Percentiles rank a stretch among this genome's conserved stretches.
Conservation (phyloP, 2,888 invertebrate genomes). For the Polietes domitor region DNA sequence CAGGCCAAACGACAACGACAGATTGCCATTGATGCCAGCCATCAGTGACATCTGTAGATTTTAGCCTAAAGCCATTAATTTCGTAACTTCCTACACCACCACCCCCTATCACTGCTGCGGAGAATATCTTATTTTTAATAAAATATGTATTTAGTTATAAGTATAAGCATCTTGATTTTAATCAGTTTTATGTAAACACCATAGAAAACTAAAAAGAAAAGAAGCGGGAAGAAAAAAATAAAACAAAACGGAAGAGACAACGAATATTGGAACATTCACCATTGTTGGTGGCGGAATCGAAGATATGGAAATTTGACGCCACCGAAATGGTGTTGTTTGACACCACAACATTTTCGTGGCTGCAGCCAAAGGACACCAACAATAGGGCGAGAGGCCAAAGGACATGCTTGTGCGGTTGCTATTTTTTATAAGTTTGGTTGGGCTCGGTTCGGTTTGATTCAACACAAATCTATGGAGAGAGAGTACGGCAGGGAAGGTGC, state of each 20-base stretch:
- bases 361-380: not conserved
- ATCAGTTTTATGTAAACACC: constrained; percentile 30
- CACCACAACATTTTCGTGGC: not conserved
- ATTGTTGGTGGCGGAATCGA: not conserved
- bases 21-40: constrained; percentile 6
- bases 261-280: constrained; percentile 12
- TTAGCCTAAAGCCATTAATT: constrained; percentile 51
- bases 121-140: not conserved
- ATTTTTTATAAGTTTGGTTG: no score
- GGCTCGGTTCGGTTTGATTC: not conserved
- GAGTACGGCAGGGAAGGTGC: not conserved
- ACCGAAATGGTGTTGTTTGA: constrained; percentile 35
- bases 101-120: not conserved
- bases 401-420: constrained; percentile 18
- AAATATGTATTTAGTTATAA: not conserved
- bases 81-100: not conserved
- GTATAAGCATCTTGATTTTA: constrained; percentile 4
- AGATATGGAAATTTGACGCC: constrained; percentile 45
- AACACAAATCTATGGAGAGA: not conserved
- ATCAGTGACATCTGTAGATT: constrained; percentile 40
- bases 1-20: not conserved
- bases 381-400: not conserved
- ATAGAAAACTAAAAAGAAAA: not conserved
- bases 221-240: not conserved
- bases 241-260: not conserved